Evolutionary conservation across 2,797 vertebrate species (phyloP).

Genomic region (Tragopan temminckii): DNA sequence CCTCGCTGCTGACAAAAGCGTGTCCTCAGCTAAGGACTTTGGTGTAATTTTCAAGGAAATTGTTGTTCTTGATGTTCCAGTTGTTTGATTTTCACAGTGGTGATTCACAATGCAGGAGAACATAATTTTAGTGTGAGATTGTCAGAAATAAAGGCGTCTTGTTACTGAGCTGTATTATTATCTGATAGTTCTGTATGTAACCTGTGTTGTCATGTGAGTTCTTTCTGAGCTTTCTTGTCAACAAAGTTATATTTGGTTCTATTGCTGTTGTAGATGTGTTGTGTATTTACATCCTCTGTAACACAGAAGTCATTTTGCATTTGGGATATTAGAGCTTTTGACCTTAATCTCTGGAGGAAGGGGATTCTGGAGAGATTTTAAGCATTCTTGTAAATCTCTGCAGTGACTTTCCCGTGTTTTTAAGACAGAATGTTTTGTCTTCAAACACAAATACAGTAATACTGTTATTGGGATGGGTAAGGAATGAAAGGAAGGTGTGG

Average conservation of each 20-base stretch:
- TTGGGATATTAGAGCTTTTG: background rate
- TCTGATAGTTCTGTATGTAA: background rate
- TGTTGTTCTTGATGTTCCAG: background rate
- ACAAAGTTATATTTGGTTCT: background rate
- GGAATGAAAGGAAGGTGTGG: background rate
- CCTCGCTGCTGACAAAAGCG: background rate
- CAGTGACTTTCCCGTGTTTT: background rate
- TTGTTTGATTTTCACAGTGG: background rate
- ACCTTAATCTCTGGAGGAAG: background rate
- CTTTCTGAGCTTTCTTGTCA: background rate
- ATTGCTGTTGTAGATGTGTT: background rate
- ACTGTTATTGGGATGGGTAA: background rate
- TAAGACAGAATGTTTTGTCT: background rate
- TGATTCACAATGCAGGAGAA: background rate
- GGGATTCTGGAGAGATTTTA: background rate
- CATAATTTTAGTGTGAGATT: background rate
- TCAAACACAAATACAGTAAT: background rate
- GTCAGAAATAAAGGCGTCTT: background rate
- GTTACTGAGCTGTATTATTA: background rate
- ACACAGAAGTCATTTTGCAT: background rate
- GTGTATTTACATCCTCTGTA: background rate
- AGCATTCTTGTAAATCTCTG: background rate
- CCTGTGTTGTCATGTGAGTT: background rate
- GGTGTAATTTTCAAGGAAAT: background rate
- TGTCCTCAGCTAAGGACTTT: background rate